Percentiles rank a stretch among this genome's conserved stretches.
Conservation (phyloP, 2,113 vertebrate species). For the Amphiprion percula region DNA sequence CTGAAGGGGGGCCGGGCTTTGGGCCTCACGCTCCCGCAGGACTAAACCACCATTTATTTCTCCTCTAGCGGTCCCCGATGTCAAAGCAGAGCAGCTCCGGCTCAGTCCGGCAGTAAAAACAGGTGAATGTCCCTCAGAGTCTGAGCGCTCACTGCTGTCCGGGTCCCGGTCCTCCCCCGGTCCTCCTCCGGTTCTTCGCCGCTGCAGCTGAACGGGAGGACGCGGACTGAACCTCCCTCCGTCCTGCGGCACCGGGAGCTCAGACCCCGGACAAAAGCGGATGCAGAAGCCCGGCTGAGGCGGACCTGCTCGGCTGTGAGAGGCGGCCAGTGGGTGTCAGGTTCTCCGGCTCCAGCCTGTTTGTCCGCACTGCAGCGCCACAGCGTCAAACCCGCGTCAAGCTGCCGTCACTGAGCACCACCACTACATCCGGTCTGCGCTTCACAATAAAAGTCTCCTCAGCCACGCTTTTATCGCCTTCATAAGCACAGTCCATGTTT, state of each 20-base stretch:
- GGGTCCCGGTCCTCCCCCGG: conserved; percentile 43
- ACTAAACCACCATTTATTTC: conserved; percentile 52
- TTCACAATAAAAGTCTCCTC: conserved; percentile 58
- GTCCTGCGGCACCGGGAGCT: conserved; percentile 29
- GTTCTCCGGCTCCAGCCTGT: conserved; percentile 66
- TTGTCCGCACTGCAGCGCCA: conserved; percentile 87
- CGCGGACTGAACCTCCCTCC: conserved; percentile 33
- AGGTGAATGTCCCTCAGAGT: neutral
- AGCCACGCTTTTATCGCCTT: too few relatives aligned
- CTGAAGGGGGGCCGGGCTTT: conserved; percentile 38
- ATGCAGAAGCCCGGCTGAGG: neutral
- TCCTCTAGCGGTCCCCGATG: conserved; percentile 14
- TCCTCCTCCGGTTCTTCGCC: conserved; percentile 39
- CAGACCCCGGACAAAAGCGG: conserved; percentile 9
- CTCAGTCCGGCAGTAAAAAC: too few relatives aligned
- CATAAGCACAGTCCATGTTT: too few relatives aligned
- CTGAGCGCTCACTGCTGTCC: conserved; percentile 20
- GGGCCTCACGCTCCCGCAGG: conserved; percentile 53
- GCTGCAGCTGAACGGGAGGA: conserved; percentile 40
- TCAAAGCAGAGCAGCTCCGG: neutral
- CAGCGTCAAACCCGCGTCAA: conserved; percentile 38
- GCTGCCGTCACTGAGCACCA: neutral
- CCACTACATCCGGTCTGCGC: conserved; percentile 45
- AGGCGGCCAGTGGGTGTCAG: conserved; percentile 39
- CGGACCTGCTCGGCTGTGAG: neutral